Evolutionary conservation across 37 sponge, comb jelly and placozoan genomes (phyloP), one percentile per base, ranked within the genome.

Genomic region (Tethya wilhelma): DNA sequence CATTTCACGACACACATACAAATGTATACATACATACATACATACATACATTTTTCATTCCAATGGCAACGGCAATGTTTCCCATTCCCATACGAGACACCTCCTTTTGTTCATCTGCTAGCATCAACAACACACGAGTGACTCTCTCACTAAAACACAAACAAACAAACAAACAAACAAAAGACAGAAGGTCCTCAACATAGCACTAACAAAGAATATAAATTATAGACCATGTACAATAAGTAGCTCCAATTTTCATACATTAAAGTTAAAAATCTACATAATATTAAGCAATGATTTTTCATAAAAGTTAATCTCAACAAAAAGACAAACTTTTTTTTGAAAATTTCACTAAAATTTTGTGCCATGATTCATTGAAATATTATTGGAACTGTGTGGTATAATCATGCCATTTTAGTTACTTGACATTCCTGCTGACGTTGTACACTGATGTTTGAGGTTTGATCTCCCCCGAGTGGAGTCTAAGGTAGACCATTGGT

Each of bases 61-160:
- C 97, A 31, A 86, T 90, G 22, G 81, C 87, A 0, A 89, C 97
- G 11, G 86, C 97, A 58, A 97, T 94, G 69, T 94, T 89, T 12
- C 97, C 97, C 45, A 85, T 78, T 0, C 38, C 42, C 71, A 89
- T 82, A 0, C 37, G 26, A 8, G 44, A 20, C 63, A 94, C 82
- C 44, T 97, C 97, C 31, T 42, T 60, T 23, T 79, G 78, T 67
- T 94, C 93, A 64, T 94, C 90, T 17, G 93, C 97, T 38, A 81
- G 74, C 65, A 85, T 67, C 29, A 83, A 58, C 57, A 94, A 38
- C 44, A 97, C 74, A 31, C 85, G 76, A 20, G 66, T 83, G 2
- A 89, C 59, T 20, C 77, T 81, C 86, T 97, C 95, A 29, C 94
- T 94, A 59, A n/a, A n/a, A n/a, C n/a, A n/a, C n/a, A n/a, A n/a